These are phyloP conservation scores for Onthophagus sagittarius DNA, from an alignment of 2,888 invertebrate species.

Conservation along the genomic window DNA sequence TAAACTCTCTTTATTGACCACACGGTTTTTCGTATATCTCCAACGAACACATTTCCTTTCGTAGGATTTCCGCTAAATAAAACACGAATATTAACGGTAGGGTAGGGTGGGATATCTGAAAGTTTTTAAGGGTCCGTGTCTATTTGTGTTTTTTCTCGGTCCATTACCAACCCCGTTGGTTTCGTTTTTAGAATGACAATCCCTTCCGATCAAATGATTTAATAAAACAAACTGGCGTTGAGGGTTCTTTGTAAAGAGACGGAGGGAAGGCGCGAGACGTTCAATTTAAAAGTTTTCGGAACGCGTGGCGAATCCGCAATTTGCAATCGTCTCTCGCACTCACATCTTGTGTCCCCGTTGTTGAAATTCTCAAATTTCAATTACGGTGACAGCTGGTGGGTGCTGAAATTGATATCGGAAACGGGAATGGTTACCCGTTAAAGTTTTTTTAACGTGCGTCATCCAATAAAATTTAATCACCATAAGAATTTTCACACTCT, in stretches of 20 bases:
- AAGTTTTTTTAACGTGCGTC: slow-evolving; percentile 1
- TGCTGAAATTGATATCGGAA: slow-evolving; percentile 9
- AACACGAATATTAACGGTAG: slow-evolving; percentile 17
- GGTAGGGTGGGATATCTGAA: neutral
- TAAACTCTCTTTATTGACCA: neutral
- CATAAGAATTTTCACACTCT: neutral
- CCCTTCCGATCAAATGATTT: slow-evolving; percentile 43
- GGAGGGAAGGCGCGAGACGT: slow-evolving; percentile 33
- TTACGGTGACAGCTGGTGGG: slow-evolving; percentile 12
- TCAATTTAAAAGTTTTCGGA: slow-evolving; percentile 49
- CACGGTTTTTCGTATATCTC: neutral
- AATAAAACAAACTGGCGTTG: slow-evolving; percentile 40
- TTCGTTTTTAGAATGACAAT: slow-evolving; percentile 15
- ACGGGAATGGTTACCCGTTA: neutral
- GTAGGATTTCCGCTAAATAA: slow-evolving; percentile 25
- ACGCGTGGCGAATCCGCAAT: slow-evolving; percentile 49
- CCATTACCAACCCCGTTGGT: slow-evolving; percentile 5
- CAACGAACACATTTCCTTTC: neutral
- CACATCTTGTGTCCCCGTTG: slow-evolving; percentile 4
- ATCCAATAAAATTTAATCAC: neutral
- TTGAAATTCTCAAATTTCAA: slow-evolving; percentile 13
- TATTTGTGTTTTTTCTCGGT: slow-evolving; percentile 7
- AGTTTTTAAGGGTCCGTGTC: neutral
- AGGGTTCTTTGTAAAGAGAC: neutral
- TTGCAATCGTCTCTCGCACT: slow-evolving; percentile 41